Evolutionary conservation across 1,140 invertebrate species (phyloP).

Genomic region (Polypedilum pembai): DNA sequence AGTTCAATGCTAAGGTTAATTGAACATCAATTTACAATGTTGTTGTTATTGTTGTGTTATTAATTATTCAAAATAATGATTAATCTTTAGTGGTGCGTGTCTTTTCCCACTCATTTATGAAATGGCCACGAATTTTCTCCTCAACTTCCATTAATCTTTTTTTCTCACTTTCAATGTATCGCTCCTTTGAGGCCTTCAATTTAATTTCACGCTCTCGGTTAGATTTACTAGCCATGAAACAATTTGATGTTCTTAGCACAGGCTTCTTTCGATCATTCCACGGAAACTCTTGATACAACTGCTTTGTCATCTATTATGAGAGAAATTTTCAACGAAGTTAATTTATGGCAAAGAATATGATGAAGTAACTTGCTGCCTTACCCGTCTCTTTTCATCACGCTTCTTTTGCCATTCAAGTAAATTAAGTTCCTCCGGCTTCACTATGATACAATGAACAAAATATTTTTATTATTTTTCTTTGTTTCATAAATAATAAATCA

Average conservation of each 20-base stretch:
- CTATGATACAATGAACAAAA: not conserved
- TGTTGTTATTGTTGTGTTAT: not conserved
- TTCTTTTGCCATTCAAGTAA: not conserved
- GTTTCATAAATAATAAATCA: not conserved
- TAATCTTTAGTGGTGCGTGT: not conserved
- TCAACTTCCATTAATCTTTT: not conserved
- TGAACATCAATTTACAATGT: not conserved
- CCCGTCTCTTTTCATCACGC: not conserved
- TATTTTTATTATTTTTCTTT: not conserved
- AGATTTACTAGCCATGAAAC: slow-evolving; percentile 39
- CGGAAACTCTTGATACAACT: slow-evolving; percentile 33
- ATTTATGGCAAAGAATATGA: no score
- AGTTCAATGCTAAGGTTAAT: slow-evolving; percentile 20
- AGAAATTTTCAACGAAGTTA: not conserved
- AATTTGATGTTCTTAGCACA: slow-evolving; percentile 39
- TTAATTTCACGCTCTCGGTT: slow-evolving; percentile 7
- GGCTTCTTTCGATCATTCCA: slow-evolving; percentile 44
- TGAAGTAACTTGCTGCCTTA: not conserved
- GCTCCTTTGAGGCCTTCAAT: not conserved
- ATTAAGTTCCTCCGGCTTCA: not conserved
- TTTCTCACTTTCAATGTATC: not conserved
- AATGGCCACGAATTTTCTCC: not conserved
- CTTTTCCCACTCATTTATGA: not conserved
- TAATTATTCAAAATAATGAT: not conserved
- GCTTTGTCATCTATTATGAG: not conserved